phyloP scores from a whole-genome alignment of 1,140 invertebrate genomes.

The Platyscapa corneri region DNA sequence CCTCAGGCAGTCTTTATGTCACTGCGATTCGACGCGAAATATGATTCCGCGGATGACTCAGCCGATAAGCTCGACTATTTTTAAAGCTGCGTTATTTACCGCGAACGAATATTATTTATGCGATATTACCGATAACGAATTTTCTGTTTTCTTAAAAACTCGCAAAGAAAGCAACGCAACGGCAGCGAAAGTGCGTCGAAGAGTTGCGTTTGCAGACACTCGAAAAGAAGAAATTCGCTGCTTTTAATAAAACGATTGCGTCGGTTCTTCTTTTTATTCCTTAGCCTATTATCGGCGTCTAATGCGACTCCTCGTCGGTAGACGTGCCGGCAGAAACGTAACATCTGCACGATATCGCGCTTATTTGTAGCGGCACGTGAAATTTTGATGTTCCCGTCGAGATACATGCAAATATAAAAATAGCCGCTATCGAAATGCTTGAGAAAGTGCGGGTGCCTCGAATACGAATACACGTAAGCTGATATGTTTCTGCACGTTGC shows the following conservation, averaged over 20 bases:
- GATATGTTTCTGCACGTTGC: not conserved
- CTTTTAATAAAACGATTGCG: not conserved
- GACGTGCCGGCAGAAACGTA: not conserved
- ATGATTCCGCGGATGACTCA: too few species aligned
- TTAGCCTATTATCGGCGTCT: not conserved
- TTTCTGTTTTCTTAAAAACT: too few species aligned
- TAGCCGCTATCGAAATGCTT: conserved; percentile 14
- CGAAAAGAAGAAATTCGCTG: not conserved
- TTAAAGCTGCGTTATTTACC: too few species aligned
- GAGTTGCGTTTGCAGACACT: not conserved
- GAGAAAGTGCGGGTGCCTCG: not conserved
- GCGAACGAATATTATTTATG: too few species aligned
- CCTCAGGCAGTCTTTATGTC: too few species aligned
- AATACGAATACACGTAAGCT: not conserved
- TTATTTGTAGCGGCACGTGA: conserved; percentile 19
- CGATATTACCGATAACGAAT: too few species aligned
- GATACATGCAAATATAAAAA: conserved; percentile 32
- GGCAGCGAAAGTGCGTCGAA: conserved; percentile 13
- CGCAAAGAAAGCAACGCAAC: not conserved
- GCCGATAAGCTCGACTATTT: too few species aligned
- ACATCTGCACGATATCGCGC: not conserved
- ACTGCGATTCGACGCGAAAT: too few species aligned
- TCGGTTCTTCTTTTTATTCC: not conserved
- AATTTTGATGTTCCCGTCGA: conserved; percentile 26
- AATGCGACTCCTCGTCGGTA: not conserved